Conservation (phyloP, 1,140 invertebrate genomes). For the Chlorops oryzae region DNA sequence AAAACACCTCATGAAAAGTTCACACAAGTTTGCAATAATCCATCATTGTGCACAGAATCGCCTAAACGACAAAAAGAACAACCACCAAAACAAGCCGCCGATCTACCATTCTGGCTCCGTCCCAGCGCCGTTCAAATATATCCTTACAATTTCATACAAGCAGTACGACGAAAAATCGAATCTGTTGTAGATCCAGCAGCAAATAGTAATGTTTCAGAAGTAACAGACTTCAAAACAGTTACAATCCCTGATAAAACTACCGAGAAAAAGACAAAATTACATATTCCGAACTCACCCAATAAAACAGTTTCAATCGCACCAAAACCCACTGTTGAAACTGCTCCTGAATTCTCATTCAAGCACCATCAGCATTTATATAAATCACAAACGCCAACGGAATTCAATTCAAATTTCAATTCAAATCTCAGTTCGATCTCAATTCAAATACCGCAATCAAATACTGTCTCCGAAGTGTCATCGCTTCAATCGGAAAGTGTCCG, state of each 20-base stretch:
- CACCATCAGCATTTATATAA: not conserved
- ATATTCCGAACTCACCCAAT: not conserved
- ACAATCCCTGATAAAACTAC: no score
- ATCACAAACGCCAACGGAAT: not conserved
- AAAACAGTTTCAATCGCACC: no score
- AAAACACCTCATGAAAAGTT: not conserved
- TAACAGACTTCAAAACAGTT: no score
- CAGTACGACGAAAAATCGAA: conserved; percentile 25
- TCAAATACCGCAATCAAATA: conserved; percentile 14
- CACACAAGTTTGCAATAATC: not conserved
- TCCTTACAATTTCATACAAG: conserved; percentile 28
- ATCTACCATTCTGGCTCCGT: conserved; percentile 20
- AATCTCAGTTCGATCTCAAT: conserved; percentile 13
- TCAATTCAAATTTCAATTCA: conserved; percentile 11
- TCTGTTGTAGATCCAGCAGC: conserved; percentile 17
- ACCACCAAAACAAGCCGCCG: not conserved
- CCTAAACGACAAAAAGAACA: not conserved
- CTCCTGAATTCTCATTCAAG: no score
- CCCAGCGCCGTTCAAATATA: conserved; percentile 19
- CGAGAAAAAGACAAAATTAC: not conserved
- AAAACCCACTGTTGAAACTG: no score
- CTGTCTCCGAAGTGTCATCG: conserved; percentile 17
- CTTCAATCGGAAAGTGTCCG: conserved; percentile 7
- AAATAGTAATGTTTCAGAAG: no score
- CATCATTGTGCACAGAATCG: no score